Base-by-base conservation (phyloP, 2,797 vertebrate species). In the Lerista edwardsae region DNA sequence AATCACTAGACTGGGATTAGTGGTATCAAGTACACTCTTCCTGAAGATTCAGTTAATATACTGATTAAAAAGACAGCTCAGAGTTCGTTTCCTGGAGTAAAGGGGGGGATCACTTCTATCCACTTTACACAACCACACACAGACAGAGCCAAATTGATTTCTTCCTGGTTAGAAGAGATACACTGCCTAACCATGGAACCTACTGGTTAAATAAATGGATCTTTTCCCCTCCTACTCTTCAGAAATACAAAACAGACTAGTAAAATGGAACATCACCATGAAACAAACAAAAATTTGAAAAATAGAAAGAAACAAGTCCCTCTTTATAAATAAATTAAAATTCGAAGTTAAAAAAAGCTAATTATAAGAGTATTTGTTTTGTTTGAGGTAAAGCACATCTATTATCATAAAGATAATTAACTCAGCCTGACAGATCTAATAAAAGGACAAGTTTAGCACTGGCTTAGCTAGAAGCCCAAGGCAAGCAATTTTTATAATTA, bases 321-420 rank as follows among this genome's bases (percentile, higher is more conserved):
- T 93, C 95, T 96, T 95, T 96, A 96, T 95, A 97, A 96, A 96
- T 96, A 96, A 96, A 97, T 96, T 96, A 96, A 96, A 96, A 96
- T 94, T 96, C 96, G 95, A 95, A 95, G 95, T 51, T 95, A 96
- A 96, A 96, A 96, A 96, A 96, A 96, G 94, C 95, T 96, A 97
- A 96, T 97, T 97, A 96, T 96, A 96, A 95, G 94, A 93, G 94
- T 97, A 96, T 97, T 97, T 97, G 96, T 97, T 97, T 97, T 97
- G 96, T 96, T 96, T 96, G 95, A 97, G 96, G 96, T 97, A 96
- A 96, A 95, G 94, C 96, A 96, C 96, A 96, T 97, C 95, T 96
- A 96, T 97, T 97, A 97, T 96, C 96, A 96, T 96, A 96, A 96
- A 97, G 96, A 97, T 97, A 97, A 97, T 97, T 97, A 97, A 97